Conservation (phyloP, 2,888 invertebrate species). For the Coecobrya sp. region DNA sequence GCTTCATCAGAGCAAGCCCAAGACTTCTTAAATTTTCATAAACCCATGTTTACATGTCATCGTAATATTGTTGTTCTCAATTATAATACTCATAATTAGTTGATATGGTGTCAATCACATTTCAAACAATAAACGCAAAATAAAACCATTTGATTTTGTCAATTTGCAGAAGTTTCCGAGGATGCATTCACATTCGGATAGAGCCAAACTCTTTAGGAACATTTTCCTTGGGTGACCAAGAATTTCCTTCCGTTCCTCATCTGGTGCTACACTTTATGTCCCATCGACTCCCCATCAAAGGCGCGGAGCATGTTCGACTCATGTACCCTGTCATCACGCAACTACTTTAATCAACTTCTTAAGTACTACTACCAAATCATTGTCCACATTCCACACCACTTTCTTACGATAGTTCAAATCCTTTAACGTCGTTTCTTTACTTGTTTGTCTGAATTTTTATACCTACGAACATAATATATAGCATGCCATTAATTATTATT, state of each 20-base stretch:
- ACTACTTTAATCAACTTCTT: conserved; percentile 89
- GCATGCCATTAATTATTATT: not conserved
- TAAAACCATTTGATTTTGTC: no score
- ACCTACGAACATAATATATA: not conserved
- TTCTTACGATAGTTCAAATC: conserved; percentile 21
- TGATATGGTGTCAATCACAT: no score
- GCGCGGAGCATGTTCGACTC: conserved; percentile 98
- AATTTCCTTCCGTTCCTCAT: conserved; percentile 97
- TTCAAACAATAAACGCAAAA: no score
- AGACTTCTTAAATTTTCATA: not conserved
- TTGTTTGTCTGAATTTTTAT: conserved; percentile 6
- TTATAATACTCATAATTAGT: no score
- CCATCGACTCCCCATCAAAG: conserved; percentile 97
- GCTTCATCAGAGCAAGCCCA: not conserved
- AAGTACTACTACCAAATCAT: not conserved
- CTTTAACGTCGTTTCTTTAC: not conserved
- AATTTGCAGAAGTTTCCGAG: conserved; percentile 93
- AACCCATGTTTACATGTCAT: no score
- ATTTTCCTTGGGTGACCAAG: conserved; percentile 97
- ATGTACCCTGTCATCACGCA: conserved; percentile 96
- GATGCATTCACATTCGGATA: conserved; percentile 99
- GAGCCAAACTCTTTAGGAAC: conserved; percentile 93
- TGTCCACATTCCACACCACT: not conserved
- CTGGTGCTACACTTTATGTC: conserved; percentile 98
- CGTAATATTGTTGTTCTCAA: no score